These are phyloP conservation scores for Hemiscyllium ocellatum DNA, from an alignment of 2,113 vertebrate genomes.

Conservation along the genomic window DNA sequence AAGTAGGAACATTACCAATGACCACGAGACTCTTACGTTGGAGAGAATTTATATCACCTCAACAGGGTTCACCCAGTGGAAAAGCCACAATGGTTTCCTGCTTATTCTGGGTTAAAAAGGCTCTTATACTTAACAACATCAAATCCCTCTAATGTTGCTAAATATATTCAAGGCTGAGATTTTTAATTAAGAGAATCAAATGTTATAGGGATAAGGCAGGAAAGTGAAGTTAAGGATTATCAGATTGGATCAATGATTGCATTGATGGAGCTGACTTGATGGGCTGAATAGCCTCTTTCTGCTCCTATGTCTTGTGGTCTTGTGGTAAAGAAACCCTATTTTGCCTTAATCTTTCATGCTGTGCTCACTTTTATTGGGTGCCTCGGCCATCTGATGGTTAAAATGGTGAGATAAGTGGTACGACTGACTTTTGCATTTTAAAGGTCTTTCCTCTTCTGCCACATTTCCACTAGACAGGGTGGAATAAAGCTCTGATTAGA, in stretches of 20 bases:
- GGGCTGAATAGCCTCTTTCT: too few relatives aligned
- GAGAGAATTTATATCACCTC: not conserved
- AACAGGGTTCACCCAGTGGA: not conserved
- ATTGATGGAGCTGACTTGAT: too few relatives aligned
- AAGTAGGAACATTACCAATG: too few relatives aligned
- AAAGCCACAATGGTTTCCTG: not conserved
- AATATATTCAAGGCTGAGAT: too few relatives aligned
- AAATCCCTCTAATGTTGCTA: too few relatives aligned
- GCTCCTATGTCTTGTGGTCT: not conserved
- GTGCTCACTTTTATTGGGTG: not conserved
- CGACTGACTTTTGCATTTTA: not conserved
- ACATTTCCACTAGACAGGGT: not conserved
- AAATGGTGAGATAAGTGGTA: not conserved
- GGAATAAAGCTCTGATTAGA: not conserved
- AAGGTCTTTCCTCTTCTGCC: not conserved
- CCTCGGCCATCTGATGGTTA: not conserved
- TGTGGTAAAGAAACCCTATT: not conserved
- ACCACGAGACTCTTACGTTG: not conserved
- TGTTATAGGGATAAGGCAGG: too few relatives aligned
- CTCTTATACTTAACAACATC: too few relatives aligned
- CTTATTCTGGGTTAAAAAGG: not conserved
- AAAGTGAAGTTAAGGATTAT: too few relatives aligned
- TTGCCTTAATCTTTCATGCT: not conserved
- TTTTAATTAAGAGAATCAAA: too few relatives aligned
- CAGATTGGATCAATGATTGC: too few relatives aligned